phyloP scores from a whole-genome alignment of 2,797 vertebrate species.

The Manis javanica region DNA sequence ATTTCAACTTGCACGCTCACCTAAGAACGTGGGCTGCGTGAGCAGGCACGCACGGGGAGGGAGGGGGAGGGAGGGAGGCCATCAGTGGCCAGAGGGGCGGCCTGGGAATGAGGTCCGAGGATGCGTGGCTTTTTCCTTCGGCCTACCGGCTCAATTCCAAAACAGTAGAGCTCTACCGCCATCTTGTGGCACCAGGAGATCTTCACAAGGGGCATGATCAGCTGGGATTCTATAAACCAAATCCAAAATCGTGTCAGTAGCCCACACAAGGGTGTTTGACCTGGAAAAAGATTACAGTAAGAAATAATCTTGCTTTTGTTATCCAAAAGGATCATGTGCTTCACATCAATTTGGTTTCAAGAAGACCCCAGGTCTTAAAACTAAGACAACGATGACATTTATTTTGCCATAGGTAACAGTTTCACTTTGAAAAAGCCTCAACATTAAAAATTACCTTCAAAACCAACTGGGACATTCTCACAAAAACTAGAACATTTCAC shows the following conservation, averaged over 20 bases:
- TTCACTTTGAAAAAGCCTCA: slow-evolving; percentile 50
- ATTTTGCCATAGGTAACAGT: slow-evolving; percentile 58
- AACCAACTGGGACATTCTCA: slow-evolving; percentile 43
- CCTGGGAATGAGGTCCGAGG: neutral
- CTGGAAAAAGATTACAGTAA: slow-evolving; percentile 37
- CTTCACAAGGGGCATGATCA: neutral
- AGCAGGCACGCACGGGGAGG: accelerated
- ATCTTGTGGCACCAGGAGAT: neutral
- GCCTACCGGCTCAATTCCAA: neutral
- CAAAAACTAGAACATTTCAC: slow-evolving; percentile 1
- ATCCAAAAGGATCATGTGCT: slow-evolving; percentile 59
- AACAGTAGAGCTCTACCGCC: slow-evolving; percentile 47
- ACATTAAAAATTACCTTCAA: slow-evolving; percentile 62
- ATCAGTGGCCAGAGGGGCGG: neutral
- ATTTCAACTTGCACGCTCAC: neutral
- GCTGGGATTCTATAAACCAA: neutral
- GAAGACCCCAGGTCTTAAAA: slow-evolving; percentile 56
- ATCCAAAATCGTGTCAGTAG: neutral
- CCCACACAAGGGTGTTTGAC: neutral
- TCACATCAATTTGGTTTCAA: slow-evolving; percentile 38
- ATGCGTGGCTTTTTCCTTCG: neutral
- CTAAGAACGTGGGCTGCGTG: neutral
- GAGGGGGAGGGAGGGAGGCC: neutral
- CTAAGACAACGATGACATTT: slow-evolving; percentile 41
- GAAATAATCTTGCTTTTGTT: slow-evolving; percentile 45